These are phyloP conservation scores for Musca vetustissima DNA, from an alignment of 1,140 invertebrate species.

Conservation along the genomic window DNA sequence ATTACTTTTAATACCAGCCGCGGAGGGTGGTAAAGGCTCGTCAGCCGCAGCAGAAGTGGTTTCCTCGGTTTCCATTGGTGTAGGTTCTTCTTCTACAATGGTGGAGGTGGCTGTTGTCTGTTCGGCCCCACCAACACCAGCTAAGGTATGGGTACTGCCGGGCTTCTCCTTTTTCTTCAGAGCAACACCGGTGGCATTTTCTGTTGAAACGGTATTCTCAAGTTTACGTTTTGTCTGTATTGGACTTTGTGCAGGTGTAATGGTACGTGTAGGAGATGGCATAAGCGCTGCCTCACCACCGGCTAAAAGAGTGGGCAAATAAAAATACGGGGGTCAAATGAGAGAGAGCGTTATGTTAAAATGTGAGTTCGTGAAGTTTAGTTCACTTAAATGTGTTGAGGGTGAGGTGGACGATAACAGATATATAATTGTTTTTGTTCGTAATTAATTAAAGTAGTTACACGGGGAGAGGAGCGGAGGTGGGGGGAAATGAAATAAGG, in stretches of 20 bases:
- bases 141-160: conserved; percentile 33
- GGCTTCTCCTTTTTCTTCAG: conserved; percentile 51
- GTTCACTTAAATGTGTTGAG: conserved; percentile 40
- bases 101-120: neutral
- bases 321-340: conserved; percentile 42
- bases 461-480: too few relatives aligned
- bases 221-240: conserved; percentile 65
- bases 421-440: too few relatives aligned
- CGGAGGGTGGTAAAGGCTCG: conserved; percentile 33
- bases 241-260: conserved; percentile 54
- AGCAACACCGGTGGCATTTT: conserved; percentile 52
- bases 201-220: conserved; percentile 69
- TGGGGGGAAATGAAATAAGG: too few relatives aligned
- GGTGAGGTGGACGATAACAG: too few relatives aligned
- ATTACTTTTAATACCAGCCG: conserved; percentile 26
- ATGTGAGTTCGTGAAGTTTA: conserved; percentile 35
- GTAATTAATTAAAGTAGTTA: too few relatives aligned
- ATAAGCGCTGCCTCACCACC: conserved; percentile 57
- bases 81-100: conserved; percentile 27
- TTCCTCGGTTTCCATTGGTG: conserved; percentile 49
- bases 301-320: conserved; percentile 38
- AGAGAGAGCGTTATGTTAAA: conserved; percentile 40
- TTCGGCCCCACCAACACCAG: conserved; percentile 28
- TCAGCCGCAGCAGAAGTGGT: conserved; percentile 32
- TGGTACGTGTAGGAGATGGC: conserved; percentile 63